A percentile compares a stretch with the other conserved stretches of the same genome.
phyloP scores from a whole-genome alignment of 2,113 vertebrate genomes.

The Cryptomyrus ogoouensis region DNA sequence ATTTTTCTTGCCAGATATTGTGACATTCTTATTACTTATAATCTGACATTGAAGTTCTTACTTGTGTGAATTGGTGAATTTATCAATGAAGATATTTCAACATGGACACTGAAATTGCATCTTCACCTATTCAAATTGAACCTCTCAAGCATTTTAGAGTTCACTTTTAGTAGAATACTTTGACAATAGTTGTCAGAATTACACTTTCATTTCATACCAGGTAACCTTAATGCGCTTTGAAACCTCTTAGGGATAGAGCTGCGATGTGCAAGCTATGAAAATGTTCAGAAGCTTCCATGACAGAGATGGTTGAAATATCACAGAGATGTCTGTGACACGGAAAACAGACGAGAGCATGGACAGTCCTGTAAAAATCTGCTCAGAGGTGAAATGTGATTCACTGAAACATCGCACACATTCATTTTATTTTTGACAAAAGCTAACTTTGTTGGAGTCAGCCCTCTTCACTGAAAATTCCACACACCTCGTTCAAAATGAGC shows the following conservation, averaged over 20 bases:
- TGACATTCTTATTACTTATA: background rate
- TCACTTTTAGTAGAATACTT: background rate
- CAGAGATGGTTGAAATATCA: background rate
- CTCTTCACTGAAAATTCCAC: background rate
- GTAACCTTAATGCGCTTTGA: background rate
- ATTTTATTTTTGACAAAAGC: slow-evolving; percentile 10
- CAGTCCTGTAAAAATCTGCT: background rate
- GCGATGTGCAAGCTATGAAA: background rate
- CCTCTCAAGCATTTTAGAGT: background rate
- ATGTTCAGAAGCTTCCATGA: background rate
- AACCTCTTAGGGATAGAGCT: background rate
- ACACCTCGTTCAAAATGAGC: background rate
- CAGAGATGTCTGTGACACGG: background rate
- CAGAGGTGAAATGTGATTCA: background rate
- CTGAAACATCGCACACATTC: slow-evolving; percentile 11
- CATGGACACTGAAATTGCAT: background rate
- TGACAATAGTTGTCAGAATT: slow-evolving; percentile 2
- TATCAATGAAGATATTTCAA: background rate
- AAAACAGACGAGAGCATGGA: background rate
- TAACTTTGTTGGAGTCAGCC: background rate
- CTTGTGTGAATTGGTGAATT: background rate
- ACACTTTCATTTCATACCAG: background rate
- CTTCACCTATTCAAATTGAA: background rate
- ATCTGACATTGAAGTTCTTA: background rate
- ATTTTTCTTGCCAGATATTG: background rate